Evolutionary conservation across 2,888 invertebrate species (phyloP).

Genomic region (Lottia scabra): DNA sequence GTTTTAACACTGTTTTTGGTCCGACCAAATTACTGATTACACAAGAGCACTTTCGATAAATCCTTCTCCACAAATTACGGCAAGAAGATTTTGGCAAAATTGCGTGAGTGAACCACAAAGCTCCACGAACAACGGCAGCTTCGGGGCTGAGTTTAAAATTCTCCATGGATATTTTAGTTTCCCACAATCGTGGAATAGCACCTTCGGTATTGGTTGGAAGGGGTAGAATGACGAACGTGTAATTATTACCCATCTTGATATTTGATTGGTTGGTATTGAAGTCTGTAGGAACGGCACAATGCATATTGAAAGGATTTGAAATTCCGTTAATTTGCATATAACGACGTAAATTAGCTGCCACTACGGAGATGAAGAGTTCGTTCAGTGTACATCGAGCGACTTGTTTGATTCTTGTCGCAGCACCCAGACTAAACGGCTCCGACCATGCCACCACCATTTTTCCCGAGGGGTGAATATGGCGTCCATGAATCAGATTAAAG

Average conservation of each 20-base stretch:
- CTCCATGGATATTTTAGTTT: conserved; percentile 71
- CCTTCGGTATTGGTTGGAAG: conserved; percentile 74
- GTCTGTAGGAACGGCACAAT: conserved; percentile 66
- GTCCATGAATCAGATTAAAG: conserved; percentile 69
- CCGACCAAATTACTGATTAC: conserved; percentile 72
- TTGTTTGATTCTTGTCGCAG: conserved; percentile 71
- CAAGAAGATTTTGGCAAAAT: conserved; percentile 64
- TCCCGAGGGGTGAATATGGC: conserved; percentile 57
- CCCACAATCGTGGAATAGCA: conserved; percentile 75
- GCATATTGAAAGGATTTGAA: conserved; percentile 71
- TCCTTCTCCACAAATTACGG: conserved; percentile 56
- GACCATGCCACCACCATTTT: conserved; percentile 71
- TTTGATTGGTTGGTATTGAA: conserved; percentile 38
- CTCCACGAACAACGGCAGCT: conserved; percentile 71
- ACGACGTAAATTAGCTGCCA: conserved; percentile 71
- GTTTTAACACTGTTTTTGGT: conserved; percentile 69
- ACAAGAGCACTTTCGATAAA: conserved; percentile 56
- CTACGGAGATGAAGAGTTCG: conserved; percentile 73
- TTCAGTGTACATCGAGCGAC: conserved; percentile 73
- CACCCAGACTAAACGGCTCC: conserved; percentile 69
- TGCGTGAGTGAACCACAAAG: conserved; percentile 70
- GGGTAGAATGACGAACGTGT: conserved; percentile 56
- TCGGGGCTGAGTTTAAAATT: conserved; percentile 72
- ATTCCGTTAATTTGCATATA: conserved; percentile 72
- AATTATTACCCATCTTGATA: conserved; percentile 41